phyloP scores from a whole-genome alignment of 2,113 vertebrate species.

The Chroicocephalus ridibundus region DNA sequence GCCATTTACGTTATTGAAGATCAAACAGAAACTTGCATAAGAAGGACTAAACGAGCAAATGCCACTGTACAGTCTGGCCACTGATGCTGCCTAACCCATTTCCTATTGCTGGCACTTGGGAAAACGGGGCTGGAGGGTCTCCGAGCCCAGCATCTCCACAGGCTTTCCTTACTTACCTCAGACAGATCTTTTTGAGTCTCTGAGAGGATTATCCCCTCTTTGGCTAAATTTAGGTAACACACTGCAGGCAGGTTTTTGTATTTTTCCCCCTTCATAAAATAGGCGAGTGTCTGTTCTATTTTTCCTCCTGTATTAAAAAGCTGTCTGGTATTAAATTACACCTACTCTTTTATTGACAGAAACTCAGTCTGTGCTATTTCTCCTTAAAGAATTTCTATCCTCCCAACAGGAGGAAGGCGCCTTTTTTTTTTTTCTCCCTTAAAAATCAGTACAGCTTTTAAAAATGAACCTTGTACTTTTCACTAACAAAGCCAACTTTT shows the following conservation, averaged over 20 bases:
- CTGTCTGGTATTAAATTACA: slow-evolving; percentile 21
- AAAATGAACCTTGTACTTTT: background rate
- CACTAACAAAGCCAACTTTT: background rate
- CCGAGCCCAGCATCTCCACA: background rate
- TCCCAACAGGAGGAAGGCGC: background rate
- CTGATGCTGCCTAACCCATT: background rate
- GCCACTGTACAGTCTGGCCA: background rate
- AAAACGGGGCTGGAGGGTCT: background rate
- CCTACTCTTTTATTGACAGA: slow-evolving; percentile 11
- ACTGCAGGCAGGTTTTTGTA: background rate
- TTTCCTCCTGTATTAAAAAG: background rate
- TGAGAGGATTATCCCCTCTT: background rate
- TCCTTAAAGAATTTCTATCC: background rate
- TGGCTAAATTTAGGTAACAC: background rate
- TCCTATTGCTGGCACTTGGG: background rate
- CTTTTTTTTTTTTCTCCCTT: background rate
- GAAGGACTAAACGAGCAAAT: background rate
- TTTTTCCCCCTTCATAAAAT: background rate
- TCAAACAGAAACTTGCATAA: background rate
- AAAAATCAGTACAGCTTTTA: background rate
- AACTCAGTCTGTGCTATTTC: background rate
- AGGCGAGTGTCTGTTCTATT: background rate
- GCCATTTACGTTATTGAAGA: background rate
- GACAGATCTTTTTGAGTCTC: background rate
- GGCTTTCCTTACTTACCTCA: background rate